Conservation (phyloP, 2,113 vertebrate genomes). For the Tychaedon coryphoeus region DNA sequence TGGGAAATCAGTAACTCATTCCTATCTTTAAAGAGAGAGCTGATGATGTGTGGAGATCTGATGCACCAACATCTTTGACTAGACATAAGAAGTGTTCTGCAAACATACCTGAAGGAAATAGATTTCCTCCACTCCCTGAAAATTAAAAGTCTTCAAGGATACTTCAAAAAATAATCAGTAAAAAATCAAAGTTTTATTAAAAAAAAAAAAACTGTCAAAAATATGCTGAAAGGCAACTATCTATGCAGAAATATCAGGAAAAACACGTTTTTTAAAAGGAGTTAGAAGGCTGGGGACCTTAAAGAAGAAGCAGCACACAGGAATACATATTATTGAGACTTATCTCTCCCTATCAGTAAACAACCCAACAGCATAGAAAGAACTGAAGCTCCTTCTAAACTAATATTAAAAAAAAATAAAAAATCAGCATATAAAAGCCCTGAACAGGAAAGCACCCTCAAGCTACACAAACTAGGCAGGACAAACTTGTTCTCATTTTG, state of each 20-base stretch:
- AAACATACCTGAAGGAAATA: neutral
- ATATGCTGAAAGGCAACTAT: neutral
- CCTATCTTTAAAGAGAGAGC: neutral
- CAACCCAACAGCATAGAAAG: neutral
- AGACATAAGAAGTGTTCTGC: neutral
- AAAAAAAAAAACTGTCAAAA: neutral
- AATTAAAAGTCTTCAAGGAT: slow-evolving; percentile 5
- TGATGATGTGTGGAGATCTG: neutral
- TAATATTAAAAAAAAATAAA: neutral
- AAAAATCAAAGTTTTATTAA: neutral
- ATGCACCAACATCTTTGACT: neutral
- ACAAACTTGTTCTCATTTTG: slow-evolving; percentile 45
- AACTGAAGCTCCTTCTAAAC: neutral
- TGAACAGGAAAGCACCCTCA: slow-evolving; percentile 8
- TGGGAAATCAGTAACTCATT: neutral
- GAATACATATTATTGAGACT: neutral
- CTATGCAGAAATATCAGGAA: neutral
- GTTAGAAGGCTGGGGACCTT: neutral
- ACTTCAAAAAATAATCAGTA: neutral
- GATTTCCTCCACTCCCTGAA: neutral
- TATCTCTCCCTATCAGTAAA: neutral
- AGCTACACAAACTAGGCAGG: slow-evolving; percentile 15
- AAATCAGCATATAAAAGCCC: neutral
- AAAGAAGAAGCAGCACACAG: neutral
- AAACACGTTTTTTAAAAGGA: neutral